Base-by-base conservation (phyloP, 2,113 vertebrate genomes). In the Galemys pyrenaicus region DNA sequence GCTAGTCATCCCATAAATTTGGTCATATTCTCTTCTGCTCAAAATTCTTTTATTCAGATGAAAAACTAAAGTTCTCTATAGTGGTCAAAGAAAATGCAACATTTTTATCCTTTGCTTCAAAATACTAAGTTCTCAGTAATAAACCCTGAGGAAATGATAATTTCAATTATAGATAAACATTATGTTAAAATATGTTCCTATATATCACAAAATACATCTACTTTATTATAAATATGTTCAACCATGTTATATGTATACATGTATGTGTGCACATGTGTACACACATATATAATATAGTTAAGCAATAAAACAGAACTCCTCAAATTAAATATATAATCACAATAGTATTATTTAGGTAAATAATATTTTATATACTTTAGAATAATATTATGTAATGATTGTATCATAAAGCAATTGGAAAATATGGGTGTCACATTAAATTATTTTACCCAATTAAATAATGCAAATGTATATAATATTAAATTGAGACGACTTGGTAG, bases 71-170 rank as follows among this genome's bases (percentile, higher is more conserved):
- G 3, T 58, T 49, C 62, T 85, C 39, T 64, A 3, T n/a, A 64
- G 37, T 67, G 19, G 6, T 28, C 54, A 64, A 2, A 19, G 30
- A 39, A 58, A 92, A 73, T 67, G 12, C 77, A 75, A 77, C 67
- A 80, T 3, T 73, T 67, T 39, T 17, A 74, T 7, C 6, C 3
- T 74, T 92, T 87, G 32, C 22, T 64, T 92, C n/a, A 70, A 32
- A 49, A 16, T 85, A 88, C 44, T 56, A n/a, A 20, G 73, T 54
- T 89, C 51, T 80, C 79, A 20, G 35, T 30, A 51, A 70, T 94
- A 89, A 89, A 56, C 11, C n/a, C 49, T 22, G 35, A 91, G 10
- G 64, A 88, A 96, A 68, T 70, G 56, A 64, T 65, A 58, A 89
- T 81, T 77, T 13, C 15, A 86, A 56, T 62, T 86, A 15, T 41